These are phyloP conservation scores for Piaya cayana DNA, from an alignment of 2,113 vertebrate genomes.

Conservation along the genomic window DNA sequence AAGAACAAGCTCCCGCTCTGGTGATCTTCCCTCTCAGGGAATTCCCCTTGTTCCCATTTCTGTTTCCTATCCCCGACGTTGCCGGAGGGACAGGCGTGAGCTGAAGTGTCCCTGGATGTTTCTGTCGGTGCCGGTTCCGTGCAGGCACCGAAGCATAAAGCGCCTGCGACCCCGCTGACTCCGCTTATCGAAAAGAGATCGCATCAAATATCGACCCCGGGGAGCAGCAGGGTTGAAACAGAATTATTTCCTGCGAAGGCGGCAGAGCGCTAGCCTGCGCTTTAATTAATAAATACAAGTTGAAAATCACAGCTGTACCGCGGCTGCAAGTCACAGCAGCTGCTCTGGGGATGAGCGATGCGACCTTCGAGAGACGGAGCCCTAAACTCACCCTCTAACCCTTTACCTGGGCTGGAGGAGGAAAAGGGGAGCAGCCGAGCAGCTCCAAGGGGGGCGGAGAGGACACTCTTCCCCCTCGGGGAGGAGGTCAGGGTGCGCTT, in stretches of 20 bases:
- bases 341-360: neutral
- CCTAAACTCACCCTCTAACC: rapidly evolving
- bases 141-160: neutral
- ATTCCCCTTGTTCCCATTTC: neutral
- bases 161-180: neutral
- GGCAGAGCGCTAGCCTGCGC: neutral
- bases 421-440: neutral
- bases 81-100: neutral
- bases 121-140: neutral
- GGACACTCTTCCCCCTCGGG: rapidly evolving
- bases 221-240: neutral
- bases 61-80: neutral
- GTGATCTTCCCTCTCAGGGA: neutral
- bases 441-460: neutral
- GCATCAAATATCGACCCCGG: neutral
- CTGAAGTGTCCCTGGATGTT: neutral
- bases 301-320: neutral
- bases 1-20: neutral
- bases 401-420: neutral
- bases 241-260: neutral
- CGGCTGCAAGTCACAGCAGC: neutral
- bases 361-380: neutral
- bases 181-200: neutral
- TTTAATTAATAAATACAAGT: neutral
- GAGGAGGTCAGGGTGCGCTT: neutral